phyloP scores from a whole-genome alignment of 2,888 invertebrate species.

The Anarsia innoxiella region DNA sequence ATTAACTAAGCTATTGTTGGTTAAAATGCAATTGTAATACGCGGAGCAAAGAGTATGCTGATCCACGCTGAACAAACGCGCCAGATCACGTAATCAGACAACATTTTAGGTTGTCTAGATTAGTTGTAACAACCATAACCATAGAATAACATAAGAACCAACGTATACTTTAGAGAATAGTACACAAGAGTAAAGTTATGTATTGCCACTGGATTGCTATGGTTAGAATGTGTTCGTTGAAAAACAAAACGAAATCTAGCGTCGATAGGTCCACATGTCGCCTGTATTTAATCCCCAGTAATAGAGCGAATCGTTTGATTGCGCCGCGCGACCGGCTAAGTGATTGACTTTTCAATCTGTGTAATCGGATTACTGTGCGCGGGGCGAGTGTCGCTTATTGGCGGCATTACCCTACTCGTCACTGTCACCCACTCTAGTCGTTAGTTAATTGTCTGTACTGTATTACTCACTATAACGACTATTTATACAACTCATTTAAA shows the following conservation, averaged over 20 bases:
- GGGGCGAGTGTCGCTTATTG: slow-evolving; percentile 30
- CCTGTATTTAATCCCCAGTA: slow-evolving; percentile 39
- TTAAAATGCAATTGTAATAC: no score
- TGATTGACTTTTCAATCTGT: slow-evolving; percentile 74
- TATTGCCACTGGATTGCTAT: no score
- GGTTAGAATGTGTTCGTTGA: no score
- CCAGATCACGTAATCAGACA: no score
- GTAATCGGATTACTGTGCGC: slow-evolving; percentile 38
- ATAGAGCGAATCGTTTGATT: slow-evolving; percentile 57
- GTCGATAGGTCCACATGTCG: slow-evolving; percentile 41
- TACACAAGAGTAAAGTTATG: no score
- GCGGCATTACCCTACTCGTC: slow-evolving; percentile 37
- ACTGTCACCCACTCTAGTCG: slow-evolving; percentile 19
- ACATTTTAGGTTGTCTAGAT: no score
- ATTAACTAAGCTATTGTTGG: no score
- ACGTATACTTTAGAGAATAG: no score
- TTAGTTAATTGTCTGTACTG: slow-evolving; percentile 27
- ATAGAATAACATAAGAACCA: no score
- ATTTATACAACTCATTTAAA: slow-evolving; percentile 3
- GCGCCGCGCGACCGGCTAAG: slow-evolving; percentile 50
- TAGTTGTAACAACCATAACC: no score
- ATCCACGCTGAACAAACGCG: no score
- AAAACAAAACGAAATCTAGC: slow-evolving; percentile 35
- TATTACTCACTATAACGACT: slow-evolving; percentile 12
- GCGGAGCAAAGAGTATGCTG: no score